Base-by-base conservation (phyloP, 64 coral and sea anemone species). In the Actinia equina region DNA sequence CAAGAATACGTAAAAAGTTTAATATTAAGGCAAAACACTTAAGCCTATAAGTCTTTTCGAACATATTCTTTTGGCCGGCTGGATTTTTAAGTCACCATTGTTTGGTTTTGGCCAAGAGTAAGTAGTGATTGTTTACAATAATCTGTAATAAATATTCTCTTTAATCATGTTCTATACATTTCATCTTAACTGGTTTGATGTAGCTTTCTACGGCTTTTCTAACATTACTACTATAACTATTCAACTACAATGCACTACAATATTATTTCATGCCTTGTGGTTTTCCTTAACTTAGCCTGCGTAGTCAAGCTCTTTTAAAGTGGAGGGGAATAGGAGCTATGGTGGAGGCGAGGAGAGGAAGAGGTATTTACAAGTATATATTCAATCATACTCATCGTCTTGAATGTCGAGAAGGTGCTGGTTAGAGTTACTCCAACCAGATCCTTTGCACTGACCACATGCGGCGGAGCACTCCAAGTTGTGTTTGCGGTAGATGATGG, bases 401-500 rank as follows among this genome's bases (percentile, higher is more conserved):
- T 37, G 30, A 37, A 37, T 37, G 30, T 37, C 30, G 30, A 37
- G 30, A 37, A 37, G 30, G 30, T 37, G 30, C 30, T 37, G 30
- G 52, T 6, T 54, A 54, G 0, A 54, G 52, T 54, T 54, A 54
- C 77, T 45, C 44, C 77, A 12, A 45, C 3, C 0, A 45, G 77
- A 19, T 79, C n/a, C n/a, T n/a, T n/a, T n/a, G n/a, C n/a, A n/a
- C 43, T 45, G 64, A 26, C 81, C 88, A 65, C 88, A 89, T 70
- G 81, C 88, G 7, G 64, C 7, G 53, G 80, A 89, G 53, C 88
- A 89, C 64, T 54, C 30, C 15, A 89, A 45, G n/a, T 83, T 74
- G 62, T 89, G 78, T 82, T 89, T 89, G 52, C 2, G 58, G 44
- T 62, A 84, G 11, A 59, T 83, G 65, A n/a, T n/a, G n/a, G n/a